Evolutionary conservation across 1,140 invertebrate genomes (phyloP).

Genomic region (Rhopalosiphum padi): DNA sequence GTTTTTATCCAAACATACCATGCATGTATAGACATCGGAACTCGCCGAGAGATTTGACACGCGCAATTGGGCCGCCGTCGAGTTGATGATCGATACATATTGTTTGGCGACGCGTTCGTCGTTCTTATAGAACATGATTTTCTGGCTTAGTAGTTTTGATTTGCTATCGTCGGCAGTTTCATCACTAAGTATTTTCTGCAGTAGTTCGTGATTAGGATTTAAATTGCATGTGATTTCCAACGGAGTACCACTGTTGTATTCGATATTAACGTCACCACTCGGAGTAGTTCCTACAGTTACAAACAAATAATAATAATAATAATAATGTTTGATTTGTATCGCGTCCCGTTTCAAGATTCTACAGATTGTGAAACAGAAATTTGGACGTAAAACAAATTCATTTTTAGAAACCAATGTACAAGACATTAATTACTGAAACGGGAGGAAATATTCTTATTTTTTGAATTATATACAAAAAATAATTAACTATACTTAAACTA

Average conservation of each 20-base stretch:
- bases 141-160: conserved; percentile 62
- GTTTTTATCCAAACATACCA: conserved; percentile 34
- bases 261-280: conserved; percentile 66
- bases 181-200: conserved; percentile 66
- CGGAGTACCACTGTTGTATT: conserved; percentile 65
- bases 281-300: conserved; percentile 64
- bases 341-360: background rate
- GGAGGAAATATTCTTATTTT: background rate
- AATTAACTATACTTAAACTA: background rate
- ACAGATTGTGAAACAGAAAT: background rate
- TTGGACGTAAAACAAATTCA: background rate
- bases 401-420: background rate
- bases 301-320: background rate
- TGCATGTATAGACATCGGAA: conserved; percentile 65
- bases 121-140: conserved; percentile 65
- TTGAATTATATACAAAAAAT: background rate
- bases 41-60: conserved; percentile 64
- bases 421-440: background rate
- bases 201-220: conserved; percentile 62
- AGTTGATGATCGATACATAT: conserved; percentile 66
- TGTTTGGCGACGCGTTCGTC: conserved; percentile 64
- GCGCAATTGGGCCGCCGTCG: conserved; percentile 65
- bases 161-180: conserved; percentile 48
- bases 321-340: background rate
- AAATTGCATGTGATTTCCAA: conserved; percentile 66